phyloP scores from a whole-genome alignment of 2,888 invertebrate species.

The Sarcophaga rosellei region DNA sequence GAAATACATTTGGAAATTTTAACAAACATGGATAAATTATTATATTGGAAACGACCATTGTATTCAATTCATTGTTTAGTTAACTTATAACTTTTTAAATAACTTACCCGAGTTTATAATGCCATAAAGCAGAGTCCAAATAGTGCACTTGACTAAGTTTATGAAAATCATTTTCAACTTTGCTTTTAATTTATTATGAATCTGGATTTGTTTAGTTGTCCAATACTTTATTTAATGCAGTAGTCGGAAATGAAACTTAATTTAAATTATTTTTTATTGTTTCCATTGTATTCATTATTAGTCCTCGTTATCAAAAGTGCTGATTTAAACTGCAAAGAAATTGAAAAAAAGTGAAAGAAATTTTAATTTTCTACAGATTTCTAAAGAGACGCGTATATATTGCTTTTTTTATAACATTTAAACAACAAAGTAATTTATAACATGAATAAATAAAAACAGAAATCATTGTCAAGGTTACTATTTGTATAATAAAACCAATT shows the following conservation, averaged over 20 bases:
- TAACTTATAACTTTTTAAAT: not conserved
- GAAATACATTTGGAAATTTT: not conserved
- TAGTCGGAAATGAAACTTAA: no score
- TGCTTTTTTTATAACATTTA: not conserved
- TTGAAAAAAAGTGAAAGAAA: not conserved
- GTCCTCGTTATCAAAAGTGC: no score
- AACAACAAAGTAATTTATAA: conserved; percentile 2
- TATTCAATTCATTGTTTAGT: conserved; percentile 23
- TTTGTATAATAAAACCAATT: not conserved
- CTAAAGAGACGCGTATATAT: not conserved
- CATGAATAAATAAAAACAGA: not conserved
- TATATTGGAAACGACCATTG: not conserved
- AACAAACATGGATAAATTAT: not conserved
- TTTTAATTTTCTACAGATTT: no score
- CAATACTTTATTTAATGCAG: no score
- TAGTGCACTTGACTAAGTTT: conserved; percentile 10
- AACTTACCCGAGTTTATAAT: conserved; percentile 47
- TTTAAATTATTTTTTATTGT: no score
- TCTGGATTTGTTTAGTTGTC: no score
- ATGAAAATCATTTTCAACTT: conserved; percentile 51
- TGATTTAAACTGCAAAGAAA: conserved; percentile 14
- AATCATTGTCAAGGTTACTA: conserved; percentile 39
- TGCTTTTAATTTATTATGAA: no score
- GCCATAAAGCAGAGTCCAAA: conserved; percentile 37
- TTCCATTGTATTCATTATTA: no score